These are phyloP conservation scores for Drosophila teissieri DNA, from an alignment of 1,140 invertebrate species.

Conservation along the genomic window DNA sequence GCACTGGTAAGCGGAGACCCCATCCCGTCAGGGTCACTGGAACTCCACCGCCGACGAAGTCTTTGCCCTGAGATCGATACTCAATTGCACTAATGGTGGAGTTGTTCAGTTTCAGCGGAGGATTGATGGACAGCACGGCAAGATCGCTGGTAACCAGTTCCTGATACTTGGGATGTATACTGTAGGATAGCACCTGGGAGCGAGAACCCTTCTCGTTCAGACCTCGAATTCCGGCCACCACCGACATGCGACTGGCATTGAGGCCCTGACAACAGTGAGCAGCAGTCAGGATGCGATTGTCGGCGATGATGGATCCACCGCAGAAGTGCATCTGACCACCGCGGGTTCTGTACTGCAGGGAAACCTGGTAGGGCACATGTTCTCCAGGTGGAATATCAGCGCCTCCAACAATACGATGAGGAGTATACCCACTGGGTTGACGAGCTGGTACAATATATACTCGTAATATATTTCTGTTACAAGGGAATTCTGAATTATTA, in stretches of 20 bases:
- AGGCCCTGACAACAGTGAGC: slow-evolving; percentile 81
- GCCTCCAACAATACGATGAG: slow-evolving; percentile 74
- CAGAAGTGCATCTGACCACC: slow-evolving; percentile 72
- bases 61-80: slow-evolving; percentile 13
- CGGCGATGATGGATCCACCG: slow-evolving; percentile 81
- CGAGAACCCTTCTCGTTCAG: slow-evolving; percentile 79
- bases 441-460: slow-evolving; percentile 22
- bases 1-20: slow-evolving; percentile 69
- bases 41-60: slow-evolving; percentile 54
- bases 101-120: slow-evolving; percentile 59
- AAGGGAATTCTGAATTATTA: background rate
- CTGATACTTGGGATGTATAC: slow-evolving; percentile 72
- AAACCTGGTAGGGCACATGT: slow-evolving; percentile 77
- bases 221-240: slow-evolving; percentile 85
- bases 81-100: slow-evolving; percentile 53
- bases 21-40: slow-evolving; percentile 77
- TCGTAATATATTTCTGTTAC: background rate
- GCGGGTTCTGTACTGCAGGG: slow-evolving; percentile 62
- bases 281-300: slow-evolving; percentile 79
- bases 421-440: slow-evolving; percentile 39
- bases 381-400: slow-evolving; percentile 55
- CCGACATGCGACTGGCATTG: slow-evolving; percentile 69
- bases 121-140: slow-evolving; percentile 66
- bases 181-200: slow-evolving; percentile 44
- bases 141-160: slow-evolving; percentile 74